Percentiles rank a stretch among this genome's conserved stretches.
phyloP scores from a whole-genome alignment of 2,113 vertebrate species.

The Ptyas mucosa region DNA sequence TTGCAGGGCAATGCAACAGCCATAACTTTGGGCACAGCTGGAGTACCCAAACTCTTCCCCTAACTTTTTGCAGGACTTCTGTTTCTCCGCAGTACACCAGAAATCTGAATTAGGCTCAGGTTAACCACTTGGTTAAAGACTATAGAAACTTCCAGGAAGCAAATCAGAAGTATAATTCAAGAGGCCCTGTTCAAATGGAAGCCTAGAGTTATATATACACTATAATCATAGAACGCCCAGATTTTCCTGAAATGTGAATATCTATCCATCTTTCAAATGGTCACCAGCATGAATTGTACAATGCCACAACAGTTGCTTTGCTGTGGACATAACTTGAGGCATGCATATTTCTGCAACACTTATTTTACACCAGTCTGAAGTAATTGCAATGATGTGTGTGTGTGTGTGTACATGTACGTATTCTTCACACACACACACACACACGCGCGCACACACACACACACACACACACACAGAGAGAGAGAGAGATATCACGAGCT shows the following conservation, averaged over 20 bases:
- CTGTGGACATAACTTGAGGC: too few relatives aligned
- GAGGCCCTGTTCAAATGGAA: not conserved
- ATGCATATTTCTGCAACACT: too few relatives aligned
- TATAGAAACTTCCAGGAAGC: not conserved
- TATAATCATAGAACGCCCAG: not conserved
- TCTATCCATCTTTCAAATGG: not conserved
- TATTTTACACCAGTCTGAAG: too few relatives aligned
- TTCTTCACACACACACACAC: too few relatives aligned
- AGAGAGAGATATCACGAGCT: too few relatives aligned
- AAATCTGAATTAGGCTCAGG: not conserved
- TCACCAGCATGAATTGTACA: too few relatives aligned
- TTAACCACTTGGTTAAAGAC: not conserved
- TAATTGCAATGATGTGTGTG: too few relatives aligned
- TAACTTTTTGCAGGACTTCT: not conserved
- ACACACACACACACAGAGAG: too few relatives aligned
- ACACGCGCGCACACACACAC: too few relatives aligned
- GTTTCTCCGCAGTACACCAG: not conserved
- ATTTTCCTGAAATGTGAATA: not conserved
- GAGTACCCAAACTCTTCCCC: not conserved
- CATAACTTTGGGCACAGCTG: not conserved
- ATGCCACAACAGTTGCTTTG: too few relatives aligned
- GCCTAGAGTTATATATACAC: not conserved
- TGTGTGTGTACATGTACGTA: too few relatives aligned
- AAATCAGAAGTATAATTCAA: not conserved
- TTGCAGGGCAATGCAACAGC: not conserved